A percentile compares a stretch with the other conserved stretches of the same genome.
Conservation (phyloP, 2,888 invertebrate genomes). For the Eudasyphora cyanicolor region DNA sequence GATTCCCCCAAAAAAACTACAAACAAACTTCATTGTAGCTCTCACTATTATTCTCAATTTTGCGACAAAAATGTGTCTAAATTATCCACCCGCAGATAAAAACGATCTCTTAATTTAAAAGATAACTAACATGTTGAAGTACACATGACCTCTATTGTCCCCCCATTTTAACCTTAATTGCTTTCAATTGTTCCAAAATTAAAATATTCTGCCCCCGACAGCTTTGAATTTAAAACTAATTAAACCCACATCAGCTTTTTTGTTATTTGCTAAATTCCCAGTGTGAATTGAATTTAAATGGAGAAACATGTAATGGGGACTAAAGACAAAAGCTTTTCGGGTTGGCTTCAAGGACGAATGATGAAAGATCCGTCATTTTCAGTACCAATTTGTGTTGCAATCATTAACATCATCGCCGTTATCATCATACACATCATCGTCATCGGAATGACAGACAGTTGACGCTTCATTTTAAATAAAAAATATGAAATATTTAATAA, state of each 20-base stretch:
- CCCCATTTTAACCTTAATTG: no score
- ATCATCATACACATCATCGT: neutral
- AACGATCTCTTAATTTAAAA: no score
- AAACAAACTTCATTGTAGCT: no score
- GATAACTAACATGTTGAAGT: no score
- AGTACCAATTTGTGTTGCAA: neutral
- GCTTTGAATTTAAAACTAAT: neutral
- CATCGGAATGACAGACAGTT: constrained; percentile 40
- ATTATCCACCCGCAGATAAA: no score
- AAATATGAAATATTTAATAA: constrained; percentile 11
- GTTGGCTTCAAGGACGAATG: neutral
- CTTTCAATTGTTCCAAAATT: neutral
- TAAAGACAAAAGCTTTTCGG: neutral
- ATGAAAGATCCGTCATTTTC: constrained; percentile 8
- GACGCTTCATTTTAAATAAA: constrained; percentile 38
- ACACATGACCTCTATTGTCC: no score
- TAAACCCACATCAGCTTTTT: neutral
- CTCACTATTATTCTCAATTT: no score
- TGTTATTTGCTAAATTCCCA: neutral
- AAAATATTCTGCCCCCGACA: neutral
- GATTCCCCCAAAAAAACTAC: no score
- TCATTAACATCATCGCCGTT: neutral
- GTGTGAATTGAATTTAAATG: neutral
- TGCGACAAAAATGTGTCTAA: no score
- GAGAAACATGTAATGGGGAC: no score